Evolutionary conservation across 1,140 invertebrate genomes (phyloP).

Genomic region (Dufourea novaeangliae): DNA sequence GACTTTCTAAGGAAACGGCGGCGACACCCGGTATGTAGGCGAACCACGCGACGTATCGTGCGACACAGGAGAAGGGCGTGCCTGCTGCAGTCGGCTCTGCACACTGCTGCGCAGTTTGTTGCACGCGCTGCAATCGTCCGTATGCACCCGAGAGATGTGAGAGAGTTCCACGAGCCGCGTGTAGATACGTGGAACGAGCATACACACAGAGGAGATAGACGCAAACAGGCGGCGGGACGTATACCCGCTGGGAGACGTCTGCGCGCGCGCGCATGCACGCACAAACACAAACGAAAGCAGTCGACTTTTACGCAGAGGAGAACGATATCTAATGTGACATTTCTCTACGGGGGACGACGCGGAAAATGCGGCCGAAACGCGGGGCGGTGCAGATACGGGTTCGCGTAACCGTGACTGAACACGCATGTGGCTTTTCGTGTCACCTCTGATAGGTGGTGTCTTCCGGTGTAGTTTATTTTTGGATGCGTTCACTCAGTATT

Average conservation of each 20-base stretch:
- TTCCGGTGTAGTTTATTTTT: neutral
- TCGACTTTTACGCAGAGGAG: neutral
- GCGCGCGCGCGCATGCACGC: neutral
- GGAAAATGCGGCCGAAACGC: slow-evolving; percentile 7
- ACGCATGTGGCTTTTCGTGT: neutral
- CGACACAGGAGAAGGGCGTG: slow-evolving; percentile 79
- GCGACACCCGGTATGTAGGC: slow-evolving; percentile 62
- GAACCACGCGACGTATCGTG: slow-evolving; percentile 75
- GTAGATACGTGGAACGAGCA: slow-evolving; percentile 36
- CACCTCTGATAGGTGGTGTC: neutral
- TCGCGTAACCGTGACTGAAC: too few species aligned
- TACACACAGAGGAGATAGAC: slow-evolving; percentile 32
- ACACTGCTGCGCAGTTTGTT: slow-evolving; percentile 81
- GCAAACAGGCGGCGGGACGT: neutral
- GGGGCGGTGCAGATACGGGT: neutral
- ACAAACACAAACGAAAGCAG: too few species aligned
- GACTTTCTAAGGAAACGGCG: slow-evolving; percentile 41
- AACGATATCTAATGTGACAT: slow-evolving; percentile 5
- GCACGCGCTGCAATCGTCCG: slow-evolving; percentile 74
- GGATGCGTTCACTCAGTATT: neutral
- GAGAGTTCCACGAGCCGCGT: slow-evolving; percentile 35
- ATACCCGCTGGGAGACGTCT: too few species aligned
- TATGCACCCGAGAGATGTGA: slow-evolving; percentile 30
- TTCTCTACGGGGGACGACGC: neutral
- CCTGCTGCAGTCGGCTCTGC: slow-evolving; percentile 72